Evolutionary conservation across 2,888 invertebrate species (phyloP), one percentile per base, ranked within the genome.

Genomic region (Ornithoptera alexandrae): DNA sequence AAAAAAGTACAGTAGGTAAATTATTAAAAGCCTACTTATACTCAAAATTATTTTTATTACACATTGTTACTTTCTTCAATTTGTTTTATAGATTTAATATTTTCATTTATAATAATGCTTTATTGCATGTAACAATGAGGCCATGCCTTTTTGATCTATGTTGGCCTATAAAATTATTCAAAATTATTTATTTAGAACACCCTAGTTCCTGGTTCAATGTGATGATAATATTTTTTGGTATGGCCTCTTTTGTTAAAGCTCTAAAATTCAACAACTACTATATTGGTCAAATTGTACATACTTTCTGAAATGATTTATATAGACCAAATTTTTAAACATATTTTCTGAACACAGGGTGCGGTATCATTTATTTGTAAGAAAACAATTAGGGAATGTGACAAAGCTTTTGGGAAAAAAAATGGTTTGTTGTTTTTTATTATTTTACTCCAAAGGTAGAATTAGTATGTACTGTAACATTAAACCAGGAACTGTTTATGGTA

Each of bases 291-390:
- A 15, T 53, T 50, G 12, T 58, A 58, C 18, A 58, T 58, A 53
- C n/a, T n/a, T 58, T 12, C 22, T 58, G 22, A 58, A 58, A 22
- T 58, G 6, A 8, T 53, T 63, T 15, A n/a, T 42, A 61, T 75
- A 75, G 30, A 66, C 24, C 18, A 24, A 60, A 15, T 66, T 18
- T 59, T 63, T 56, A 22, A 67, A 63, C 18, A 57, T 53, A 67
- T 80, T 78, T 80, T 81, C 77, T 84, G 76, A 78, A 85, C 77
- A 72, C 90, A 90, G 90, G 84, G 77, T 79, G 78, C 83, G 72
- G 79, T 85, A 75, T 75, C 76, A 74, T 74, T 77, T 74, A 62
- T 88, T 77, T 89, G 87, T 88, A 79, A 82, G 77, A 84, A 74
- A 83, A 74, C 83, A 69, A 62, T 72, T 72, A 77, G 82, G 73